Percentiles rank a stretch among this genome's conserved stretches.
Evolutionary conservation across 2,797 vertebrate species (phyloP).

Genomic region (Mormyrops boulengeri): DNA sequence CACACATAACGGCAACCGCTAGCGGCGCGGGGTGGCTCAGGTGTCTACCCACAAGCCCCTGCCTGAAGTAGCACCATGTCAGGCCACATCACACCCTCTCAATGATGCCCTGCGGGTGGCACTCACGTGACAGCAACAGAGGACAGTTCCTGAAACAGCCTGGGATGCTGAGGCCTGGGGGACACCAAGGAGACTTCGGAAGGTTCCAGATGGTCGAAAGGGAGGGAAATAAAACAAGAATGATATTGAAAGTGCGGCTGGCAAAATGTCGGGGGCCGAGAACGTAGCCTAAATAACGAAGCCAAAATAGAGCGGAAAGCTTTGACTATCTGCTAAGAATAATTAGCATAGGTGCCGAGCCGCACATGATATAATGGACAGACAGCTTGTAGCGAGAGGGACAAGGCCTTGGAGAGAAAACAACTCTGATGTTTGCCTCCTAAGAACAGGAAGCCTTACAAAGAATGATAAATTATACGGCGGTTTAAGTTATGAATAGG

Average conservation of each 20-base stretch:
- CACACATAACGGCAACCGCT: not conserved
- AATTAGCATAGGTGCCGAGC: not conserved
- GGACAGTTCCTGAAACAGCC: not conserved
- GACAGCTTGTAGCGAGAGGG: not conserved
- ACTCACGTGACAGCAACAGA: not conserved
- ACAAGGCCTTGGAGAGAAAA: not conserved
- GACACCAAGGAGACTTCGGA: not conserved
- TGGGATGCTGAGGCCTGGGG: not conserved
- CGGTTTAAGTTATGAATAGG: not conserved
- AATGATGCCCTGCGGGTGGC: not conserved
- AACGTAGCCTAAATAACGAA: conserved; percentile 13
- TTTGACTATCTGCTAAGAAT: conserved; percentile 14
- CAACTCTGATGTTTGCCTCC: not conserved
- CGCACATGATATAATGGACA: not conserved
- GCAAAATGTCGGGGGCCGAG: not conserved
- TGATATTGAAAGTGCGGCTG: not conserved
- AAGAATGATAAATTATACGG: not conserved
- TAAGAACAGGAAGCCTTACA: not conserved
- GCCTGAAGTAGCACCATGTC: no score
- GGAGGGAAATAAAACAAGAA: not conserved
- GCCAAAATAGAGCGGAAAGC: not conserved
- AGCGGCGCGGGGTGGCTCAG: not conserved
- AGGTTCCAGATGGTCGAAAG: not conserved
- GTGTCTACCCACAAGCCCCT: not conserved
- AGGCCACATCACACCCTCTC: not conserved